Evolutionary conservation across 2,113 vertebrate genomes (phyloP).

Genomic region (Addax nasomaculatus): DNA sequence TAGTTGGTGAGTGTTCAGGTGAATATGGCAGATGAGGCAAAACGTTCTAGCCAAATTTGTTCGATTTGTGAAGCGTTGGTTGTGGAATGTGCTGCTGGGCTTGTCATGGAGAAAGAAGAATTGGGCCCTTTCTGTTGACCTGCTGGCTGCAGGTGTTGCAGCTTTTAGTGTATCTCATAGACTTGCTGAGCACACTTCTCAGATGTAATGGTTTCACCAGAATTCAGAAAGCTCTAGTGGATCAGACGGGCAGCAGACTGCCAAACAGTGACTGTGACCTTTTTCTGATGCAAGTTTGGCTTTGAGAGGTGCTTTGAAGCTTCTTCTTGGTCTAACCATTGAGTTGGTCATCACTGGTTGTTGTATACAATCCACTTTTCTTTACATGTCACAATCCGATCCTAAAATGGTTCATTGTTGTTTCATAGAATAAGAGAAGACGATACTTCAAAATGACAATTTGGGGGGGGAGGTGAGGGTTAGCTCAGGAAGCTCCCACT

Average conservation of each 20-base stretch:
- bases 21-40: background rate
- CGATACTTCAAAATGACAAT: background rate
- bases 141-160: background rate
- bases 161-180: background rate
- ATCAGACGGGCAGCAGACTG: background rate
- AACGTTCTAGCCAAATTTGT: background rate
- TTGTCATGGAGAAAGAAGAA: background rate
- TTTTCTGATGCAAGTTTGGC: background rate
- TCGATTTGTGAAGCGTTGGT: background rate
- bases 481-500: background rate
- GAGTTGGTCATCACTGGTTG: background rate
- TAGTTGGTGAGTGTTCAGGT: background rate
- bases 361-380: background rate
- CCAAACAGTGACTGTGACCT: background rate
- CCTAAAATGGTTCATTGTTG: background rate
- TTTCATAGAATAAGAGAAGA: background rate
- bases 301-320: background rate
- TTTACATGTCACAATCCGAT: background rate
- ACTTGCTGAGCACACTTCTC: background rate
- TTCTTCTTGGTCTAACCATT: background rate
- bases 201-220: background rate
- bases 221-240: background rate
- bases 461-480: fast-evolving
- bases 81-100: background rate
- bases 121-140: background rate